Conservation (phyloP, 2,888 invertebrate genomes). For the Lymantria dispar region DNA sequence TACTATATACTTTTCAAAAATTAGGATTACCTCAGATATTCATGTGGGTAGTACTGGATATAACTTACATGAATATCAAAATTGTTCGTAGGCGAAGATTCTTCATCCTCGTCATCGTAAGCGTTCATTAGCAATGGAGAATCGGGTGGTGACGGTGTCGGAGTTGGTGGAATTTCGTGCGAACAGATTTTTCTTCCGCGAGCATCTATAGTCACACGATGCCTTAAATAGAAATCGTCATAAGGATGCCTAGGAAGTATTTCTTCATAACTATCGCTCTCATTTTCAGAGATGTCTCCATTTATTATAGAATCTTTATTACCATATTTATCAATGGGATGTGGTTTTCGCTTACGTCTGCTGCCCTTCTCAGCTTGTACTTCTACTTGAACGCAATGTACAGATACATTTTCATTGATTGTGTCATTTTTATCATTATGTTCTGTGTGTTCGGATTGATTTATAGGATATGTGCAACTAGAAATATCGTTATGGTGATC, state of each 20-base stretch:
- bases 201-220: slow-evolving; percentile 62
- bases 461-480: slow-evolving; percentile 7
- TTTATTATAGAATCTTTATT: slow-evolving; percentile 37
- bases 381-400: slow-evolving; percentile 51
- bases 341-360: slow-evolving; percentile 29
- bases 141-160: slow-evolving; percentile 51
- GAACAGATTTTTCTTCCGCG: slow-evolving; percentile 68
- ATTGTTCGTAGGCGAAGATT: slow-evolving; percentile 35
- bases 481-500: slow-evolving; percentile 5
- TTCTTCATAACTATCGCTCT: slow-evolving; percentile 57
- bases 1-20: slow-evolving; percentile 10
- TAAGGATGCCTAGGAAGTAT: slow-evolving; percentile 74
- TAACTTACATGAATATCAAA: slow-evolving; percentile 62
- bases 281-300: slow-evolving; percentile 53
- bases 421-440: background rate
- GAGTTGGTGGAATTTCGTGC: slow-evolving; percentile 67
- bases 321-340: slow-evolving; percentile 29
- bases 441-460: slow-evolving; percentile 4
- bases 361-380: slow-evolving; percentile 34
- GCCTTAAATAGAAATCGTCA: slow-evolving; percentile 74
- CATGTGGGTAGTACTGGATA: slow-evolving; percentile 12
- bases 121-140: slow-evolving; percentile 45
- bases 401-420: slow-evolving; percentile 30
- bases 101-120: slow-evolving; percentile 32
- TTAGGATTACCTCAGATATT: slow-evolving; percentile 25